A percentile compares a stretch with the other conserved stretches of the same genome.
phyloP scores from a whole-genome alignment of 2,797 vertebrate species.

The Hyperoplus lanceolatus region DNA sequence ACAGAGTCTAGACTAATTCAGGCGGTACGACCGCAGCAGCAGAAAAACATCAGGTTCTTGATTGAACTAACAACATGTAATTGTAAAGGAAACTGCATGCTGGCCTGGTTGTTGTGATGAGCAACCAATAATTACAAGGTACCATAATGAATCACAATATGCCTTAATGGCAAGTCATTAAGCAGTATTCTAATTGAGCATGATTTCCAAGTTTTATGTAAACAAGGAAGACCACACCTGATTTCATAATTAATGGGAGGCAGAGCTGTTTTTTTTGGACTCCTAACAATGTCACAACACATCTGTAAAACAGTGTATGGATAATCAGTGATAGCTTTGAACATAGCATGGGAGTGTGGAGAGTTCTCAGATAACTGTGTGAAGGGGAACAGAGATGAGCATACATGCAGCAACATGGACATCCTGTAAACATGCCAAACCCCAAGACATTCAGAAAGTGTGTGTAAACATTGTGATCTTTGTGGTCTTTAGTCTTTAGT shows the following conservation, averaged over 20 bases:
- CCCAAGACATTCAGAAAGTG: slow-evolving; percentile 14
- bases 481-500: slow-evolving; percentile 21
- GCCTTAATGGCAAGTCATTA: slow-evolving; percentile 60
- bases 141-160: slow-evolving; percentile 68
- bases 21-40: slow-evolving; percentile 35
- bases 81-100: slow-evolving; percentile 58
- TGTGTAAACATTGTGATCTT: slow-evolving; percentile 42
- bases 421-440: slow-evolving; percentile 45
- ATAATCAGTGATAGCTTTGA: slow-evolving; percentile 16
- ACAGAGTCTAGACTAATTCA: slow-evolving; percentile 6
- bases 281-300: slow-evolving; percentile 23
- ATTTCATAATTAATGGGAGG: slow-evolving; percentile 54
- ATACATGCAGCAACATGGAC: slow-evolving; percentile 11
- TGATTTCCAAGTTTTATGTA: slow-evolving; percentile 64
- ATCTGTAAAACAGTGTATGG: neutral
- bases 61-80: slow-evolving; percentile 53
- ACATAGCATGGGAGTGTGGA: neutral
- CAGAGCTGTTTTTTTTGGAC: slow-evolving; percentile 27
- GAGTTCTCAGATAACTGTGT: neutral
- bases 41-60: slow-evolving; percentile 41
- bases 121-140: slow-evolving; percentile 50
- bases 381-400: slow-evolving; percentile 6
- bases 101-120: slow-evolving; percentile 49
- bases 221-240: slow-evolving; percentile 60
- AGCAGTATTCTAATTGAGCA: slow-evolving; percentile 62